Base-by-base conservation (phyloP, 2,797 vertebrate genomes). In the Falco berigora region DNA sequence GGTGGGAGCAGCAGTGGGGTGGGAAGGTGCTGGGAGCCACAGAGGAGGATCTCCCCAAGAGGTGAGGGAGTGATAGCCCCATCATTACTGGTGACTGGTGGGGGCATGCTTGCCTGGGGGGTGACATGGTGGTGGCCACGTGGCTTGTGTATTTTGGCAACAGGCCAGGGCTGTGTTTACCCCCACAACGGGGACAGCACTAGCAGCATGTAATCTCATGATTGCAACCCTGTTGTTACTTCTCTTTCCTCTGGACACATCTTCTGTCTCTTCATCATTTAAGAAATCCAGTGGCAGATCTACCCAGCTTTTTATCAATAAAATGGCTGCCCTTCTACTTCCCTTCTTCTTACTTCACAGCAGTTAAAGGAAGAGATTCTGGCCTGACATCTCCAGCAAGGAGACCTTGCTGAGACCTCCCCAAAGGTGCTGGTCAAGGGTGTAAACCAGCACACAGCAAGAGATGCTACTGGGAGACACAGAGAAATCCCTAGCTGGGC, bases 281-380 rank as follows among this genome's bases (percentile, higher is more conserved):
- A 93, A 76, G 56, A 87, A 92, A 89, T 69, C 32, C 13, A 13
- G 44, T 17, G 77, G 80, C 38, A 82, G 68, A 83, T 66, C 38
- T 77, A 79, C n/a, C 9, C 80, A 86, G 63, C 13, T 55, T 92
- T 80, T 93, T 88, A 90, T 75, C 66, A 88, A 62, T 44, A 53
- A 72, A 80, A 64, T 5, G 32, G 44, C 34, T 84, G n/a, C 36
- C 67, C 73, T 95, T 89, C 63, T 76, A 75, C 55, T 82, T 86
- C 73, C 22, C 61, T 56, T 74, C 42, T 63, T 40, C 47, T 76
- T 81, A 36, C n/a, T 89, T 78, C 44, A 79, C 52, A 76, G 59
- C 14, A 90, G n/a, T 14, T 72, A 83, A 85, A 18, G 6, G 27
- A 64, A 62, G 17, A 75, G 25, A 68, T 71, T 78, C 78, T 75